A percentile compares a stretch with the other conserved stretches of the same genome.
Conservation (phyloP, 2,888 invertebrate genomes). For the Syrista parreyssii region DNA sequence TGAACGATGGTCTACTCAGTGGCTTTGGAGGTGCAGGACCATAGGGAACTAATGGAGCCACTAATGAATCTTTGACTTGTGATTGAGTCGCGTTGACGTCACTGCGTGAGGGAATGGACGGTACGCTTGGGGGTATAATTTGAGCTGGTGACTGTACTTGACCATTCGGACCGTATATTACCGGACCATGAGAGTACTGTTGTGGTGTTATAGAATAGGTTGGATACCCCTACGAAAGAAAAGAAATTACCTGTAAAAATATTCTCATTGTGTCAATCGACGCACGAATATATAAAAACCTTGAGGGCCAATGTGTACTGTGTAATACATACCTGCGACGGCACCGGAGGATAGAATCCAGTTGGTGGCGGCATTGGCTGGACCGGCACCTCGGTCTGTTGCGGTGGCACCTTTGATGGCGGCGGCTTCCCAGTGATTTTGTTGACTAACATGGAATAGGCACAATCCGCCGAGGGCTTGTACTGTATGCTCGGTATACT, state of each 20-base stretch:
- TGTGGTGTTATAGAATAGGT: slow-evolving; percentile 52
- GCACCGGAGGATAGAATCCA: slow-evolving; percentile 51
- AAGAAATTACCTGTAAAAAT: neutral
- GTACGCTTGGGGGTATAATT: slow-evolving; percentile 20
- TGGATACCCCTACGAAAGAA: slow-evolving; percentile 42
- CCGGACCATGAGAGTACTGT: slow-evolving; percentile 62
- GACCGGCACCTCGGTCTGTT: slow-evolving; percentile 35
- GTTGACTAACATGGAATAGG: slow-evolving; percentile 88
- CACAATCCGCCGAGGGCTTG: slow-evolving; percentile 86
- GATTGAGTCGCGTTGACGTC: slow-evolving; percentile 30
- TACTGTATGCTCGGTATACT: slow-evolving; percentile 77
- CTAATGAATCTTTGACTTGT: slow-evolving; percentile 39
- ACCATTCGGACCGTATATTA: slow-evolving; percentile 57
- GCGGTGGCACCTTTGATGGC: slow-evolving; percentile 46
- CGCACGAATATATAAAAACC: too few species aligned
- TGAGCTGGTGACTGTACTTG: slow-evolving; percentile 40
- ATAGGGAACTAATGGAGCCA: slow-evolving; percentile 56
- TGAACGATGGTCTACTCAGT: slow-evolving; percentile 67
- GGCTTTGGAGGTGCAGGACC: slow-evolving; percentile 56
- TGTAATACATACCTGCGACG: slow-evolving; percentile 44
- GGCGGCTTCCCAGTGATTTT: slow-evolving; percentile 80
- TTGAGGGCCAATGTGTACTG: too few species aligned
- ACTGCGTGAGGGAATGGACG: slow-evolving; percentile 7
- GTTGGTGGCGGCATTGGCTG: slow-evolving; percentile 43
- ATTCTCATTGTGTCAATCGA: neutral